Evolutionary conservation across 2,113 vertebrate genomes (phyloP), one percentile per base, ranked within the genome.

Genomic region (Atherinomorus stipes): DNA sequence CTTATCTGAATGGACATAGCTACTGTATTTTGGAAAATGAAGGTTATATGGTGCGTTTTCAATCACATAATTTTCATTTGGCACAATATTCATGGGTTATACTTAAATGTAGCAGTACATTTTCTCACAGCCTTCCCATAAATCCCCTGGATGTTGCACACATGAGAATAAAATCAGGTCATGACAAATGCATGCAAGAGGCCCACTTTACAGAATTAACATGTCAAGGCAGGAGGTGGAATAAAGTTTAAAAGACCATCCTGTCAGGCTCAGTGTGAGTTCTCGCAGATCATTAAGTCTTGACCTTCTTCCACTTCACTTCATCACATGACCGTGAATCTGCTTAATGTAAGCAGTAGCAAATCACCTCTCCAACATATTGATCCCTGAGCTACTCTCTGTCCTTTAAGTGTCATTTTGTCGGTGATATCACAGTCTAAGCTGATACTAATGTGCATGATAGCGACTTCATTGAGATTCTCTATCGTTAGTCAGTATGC

Each of bases 391-490:
- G 69, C 67, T 61, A 22, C 38, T 51, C 70, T 50, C 49, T 81
- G 52, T 73, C 63, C 52, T 81, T 69, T 71, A 71, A 75, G 63
- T 71, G 78, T 81, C 75, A 71, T 73, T 71, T 78, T 58, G 57
- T 76, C 84, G 77, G 64, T 85, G 31, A 69, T 83, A 80, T 71
- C 70, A 21, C 64, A 28, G 22, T 61, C 60, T 26, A 8, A 71
- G 34, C 22, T 57, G 78, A 79, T 76, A 56, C 57, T 61, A 80
- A 72, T 72, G 80, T 69, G 59, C 37, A 57, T 51, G 31, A 60
- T 28, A 44, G 64, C 6, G 1, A 74, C 80, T 85, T 53, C 81
- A 75, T 84, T 84, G 73, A 80, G 73, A 82, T 76, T 78, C 64
- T 73, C 56, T 45, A 62, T 57, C 0, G 7, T 50, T 51, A 44